Evolutionary conservation across 2,888 invertebrate species (phyloP).

Genomic region (Drosophila cognata): DNA sequence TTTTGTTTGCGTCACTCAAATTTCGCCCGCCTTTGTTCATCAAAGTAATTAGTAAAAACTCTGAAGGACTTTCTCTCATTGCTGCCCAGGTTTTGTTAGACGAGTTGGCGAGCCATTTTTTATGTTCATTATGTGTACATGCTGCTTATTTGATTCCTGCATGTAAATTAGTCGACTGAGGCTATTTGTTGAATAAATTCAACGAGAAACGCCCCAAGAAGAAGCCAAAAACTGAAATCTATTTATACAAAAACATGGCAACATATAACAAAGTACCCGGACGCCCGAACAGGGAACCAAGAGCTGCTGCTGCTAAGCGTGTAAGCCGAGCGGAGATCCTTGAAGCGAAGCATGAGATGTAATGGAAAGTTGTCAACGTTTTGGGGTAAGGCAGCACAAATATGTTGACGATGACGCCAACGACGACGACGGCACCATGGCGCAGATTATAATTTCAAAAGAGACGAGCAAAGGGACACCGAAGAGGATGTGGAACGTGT

Average conservation of each 20-base stretch:
- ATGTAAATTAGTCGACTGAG: conserved; percentile 75
- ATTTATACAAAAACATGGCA: conserved; percentile 64
- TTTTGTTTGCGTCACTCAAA: conserved; percentile 74
- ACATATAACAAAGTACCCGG: conserved; percentile 30
- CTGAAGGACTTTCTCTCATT: conserved; percentile 65
- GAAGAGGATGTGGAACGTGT: conserved; percentile 10
- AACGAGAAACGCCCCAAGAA: conserved; percentile 34
- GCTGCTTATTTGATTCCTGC: conserved; percentile 76
- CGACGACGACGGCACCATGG: conserved; percentile 53
- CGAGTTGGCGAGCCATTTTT: conserved; percentile 21
- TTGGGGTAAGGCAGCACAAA: conserved; percentile 33
- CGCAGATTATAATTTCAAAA: conserved; percentile 83
- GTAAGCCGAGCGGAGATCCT: conserved; percentile 69
- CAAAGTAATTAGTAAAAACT: conserved; percentile 79
- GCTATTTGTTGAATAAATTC: conserved; percentile 73
- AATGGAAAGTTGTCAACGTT: conserved; percentile 45
- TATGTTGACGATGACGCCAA: conserved; percentile 41
- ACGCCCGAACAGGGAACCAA: conserved; percentile 42
- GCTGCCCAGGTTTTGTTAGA: conserved; percentile 36
- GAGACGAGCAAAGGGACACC: conserved; percentile 51
- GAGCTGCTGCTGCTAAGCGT: conserved; percentile 59
- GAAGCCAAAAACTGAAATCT: conserved; percentile 57
- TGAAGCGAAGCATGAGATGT: conserved; percentile 50
- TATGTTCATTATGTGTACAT: conserved; percentile 67
- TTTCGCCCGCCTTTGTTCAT: conserved; percentile 72